Conservation (phyloP, 2,888 invertebrate genomes). For the Reticulitermes lucifugus region DNA sequence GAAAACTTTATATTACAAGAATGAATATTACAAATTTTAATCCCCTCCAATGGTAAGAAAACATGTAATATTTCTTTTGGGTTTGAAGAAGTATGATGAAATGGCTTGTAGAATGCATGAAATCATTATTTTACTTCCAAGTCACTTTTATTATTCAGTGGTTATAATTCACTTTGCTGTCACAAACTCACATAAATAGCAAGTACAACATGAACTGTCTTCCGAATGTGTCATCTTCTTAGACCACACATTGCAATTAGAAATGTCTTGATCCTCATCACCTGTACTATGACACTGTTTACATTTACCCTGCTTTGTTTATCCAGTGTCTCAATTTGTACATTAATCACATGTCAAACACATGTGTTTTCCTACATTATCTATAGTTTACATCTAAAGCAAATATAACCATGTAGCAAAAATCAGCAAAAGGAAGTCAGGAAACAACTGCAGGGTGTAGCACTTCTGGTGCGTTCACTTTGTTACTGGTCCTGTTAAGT, state of each 20-base stretch:
- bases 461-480: too few relatives aligned
- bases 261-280: neutral
- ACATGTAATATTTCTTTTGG: neutral
- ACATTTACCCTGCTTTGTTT: conserved; percentile 13
- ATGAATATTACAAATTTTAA: neutral
- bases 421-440: neutral
- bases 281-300: neutral
- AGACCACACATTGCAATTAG: neutral
- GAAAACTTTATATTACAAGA: neutral
- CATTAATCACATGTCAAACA: neutral
- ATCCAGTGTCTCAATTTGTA: neutral
- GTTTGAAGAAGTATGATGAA: neutral
- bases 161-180: neutral
- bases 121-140: neutral
- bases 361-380: neutral
- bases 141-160: neutral
- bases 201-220: neutral
- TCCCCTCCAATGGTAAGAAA: neutral
- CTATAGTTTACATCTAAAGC: conserved; percentile 8
- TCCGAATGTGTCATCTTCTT: neutral
- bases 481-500: too few relatives aligned
- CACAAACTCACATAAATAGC: neutral
- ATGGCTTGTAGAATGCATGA: neutral
- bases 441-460: too few relatives aligned
- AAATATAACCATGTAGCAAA: neutral